A percentile compares a stretch with the other conserved stretches of the same genome.
phyloP scores from a whole-genome alignment of 2,113 vertebrate genomes.

The Scomber scombrus region DNA sequence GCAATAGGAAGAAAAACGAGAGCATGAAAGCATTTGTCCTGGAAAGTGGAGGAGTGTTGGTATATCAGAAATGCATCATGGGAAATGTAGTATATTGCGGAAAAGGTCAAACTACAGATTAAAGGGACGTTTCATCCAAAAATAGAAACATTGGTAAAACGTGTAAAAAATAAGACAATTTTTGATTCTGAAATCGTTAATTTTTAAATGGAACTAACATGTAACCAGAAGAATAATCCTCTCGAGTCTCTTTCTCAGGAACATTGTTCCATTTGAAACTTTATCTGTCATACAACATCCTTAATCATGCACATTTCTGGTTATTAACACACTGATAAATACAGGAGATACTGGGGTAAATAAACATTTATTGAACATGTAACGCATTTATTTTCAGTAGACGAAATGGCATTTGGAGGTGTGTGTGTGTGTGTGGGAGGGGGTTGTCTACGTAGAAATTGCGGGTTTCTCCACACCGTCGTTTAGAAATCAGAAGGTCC shows the following conservation, averaged over 20 bases:
- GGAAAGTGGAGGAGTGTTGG: too few relatives aligned
- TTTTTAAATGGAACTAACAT: too few relatives aligned
- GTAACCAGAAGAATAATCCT: too few relatives aligned
- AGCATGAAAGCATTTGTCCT: too few relatives aligned
- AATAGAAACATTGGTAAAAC: too few relatives aligned
- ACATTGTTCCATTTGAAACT: too few relatives aligned
- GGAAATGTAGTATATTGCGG: not conserved
- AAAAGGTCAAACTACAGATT: not conserved
- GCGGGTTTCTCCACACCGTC: not conserved
- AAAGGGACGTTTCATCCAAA: too few relatives aligned
- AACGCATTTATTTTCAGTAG: slow-evolving; percentile 16
- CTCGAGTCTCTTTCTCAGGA: too few relatives aligned
- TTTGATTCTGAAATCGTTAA: too few relatives aligned
- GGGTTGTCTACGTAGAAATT: not conserved
- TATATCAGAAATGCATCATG: not conserved
- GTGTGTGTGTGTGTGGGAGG: not conserved
- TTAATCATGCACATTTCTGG: not conserved
- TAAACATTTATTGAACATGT: slow-evolving; percentile 74
- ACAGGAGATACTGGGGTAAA: slow-evolving; percentile 43
- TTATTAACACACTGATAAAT: not conserved
- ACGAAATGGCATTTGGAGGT: slow-evolving; percentile 34
- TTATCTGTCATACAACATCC: too few relatives aligned
- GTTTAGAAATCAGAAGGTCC: slow-evolving; percentile 33
- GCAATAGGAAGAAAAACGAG: too few relatives aligned
- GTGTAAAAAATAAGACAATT: too few relatives aligned